These are phyloP conservation scores for Athene cunicularia DNA, from an alignment of 2,113 vertebrate genomes.

Conservation along the genomic window DNA sequence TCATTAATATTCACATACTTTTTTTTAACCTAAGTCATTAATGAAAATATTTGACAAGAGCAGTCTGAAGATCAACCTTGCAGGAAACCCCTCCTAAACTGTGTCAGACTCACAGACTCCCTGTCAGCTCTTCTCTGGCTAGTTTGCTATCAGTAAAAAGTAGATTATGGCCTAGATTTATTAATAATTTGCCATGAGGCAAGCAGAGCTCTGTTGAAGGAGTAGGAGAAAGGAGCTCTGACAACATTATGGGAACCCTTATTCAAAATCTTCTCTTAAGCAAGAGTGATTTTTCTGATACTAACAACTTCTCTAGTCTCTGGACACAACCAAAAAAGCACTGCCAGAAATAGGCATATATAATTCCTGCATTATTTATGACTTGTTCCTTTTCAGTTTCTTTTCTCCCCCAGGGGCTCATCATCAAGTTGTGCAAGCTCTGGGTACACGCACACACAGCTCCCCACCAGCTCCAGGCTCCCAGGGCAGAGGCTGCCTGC, in stretches of 20 bases:
- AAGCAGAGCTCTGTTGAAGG: neutral
- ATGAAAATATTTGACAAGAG: neutral
- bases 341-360: neutral
- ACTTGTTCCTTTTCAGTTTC: neutral
- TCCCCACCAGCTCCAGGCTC: neutral
- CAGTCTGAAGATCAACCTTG: neutral
- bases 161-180: constrained; percentile 6
- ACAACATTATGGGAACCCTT: neutral
- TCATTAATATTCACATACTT: neutral
- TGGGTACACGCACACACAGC: neutral
- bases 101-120: neutral
- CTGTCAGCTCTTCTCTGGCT: neutral
- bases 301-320: neutral
- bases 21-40: neutral
- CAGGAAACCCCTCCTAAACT: neutral
- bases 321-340: neutral
- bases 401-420: neutral
- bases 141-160: neutral
- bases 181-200: neutral
- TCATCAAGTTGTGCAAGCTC: neutral
- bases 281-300: neutral
- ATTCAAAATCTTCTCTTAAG: neutral
- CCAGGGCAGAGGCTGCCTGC: neutral
- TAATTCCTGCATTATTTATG: constrained; percentile 28
- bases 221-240: neutral